These are phyloP conservation scores for Calliphora vomitoria DNA, from an alignment of 2,888 invertebrate species.

Conservation along the genomic window DNA sequence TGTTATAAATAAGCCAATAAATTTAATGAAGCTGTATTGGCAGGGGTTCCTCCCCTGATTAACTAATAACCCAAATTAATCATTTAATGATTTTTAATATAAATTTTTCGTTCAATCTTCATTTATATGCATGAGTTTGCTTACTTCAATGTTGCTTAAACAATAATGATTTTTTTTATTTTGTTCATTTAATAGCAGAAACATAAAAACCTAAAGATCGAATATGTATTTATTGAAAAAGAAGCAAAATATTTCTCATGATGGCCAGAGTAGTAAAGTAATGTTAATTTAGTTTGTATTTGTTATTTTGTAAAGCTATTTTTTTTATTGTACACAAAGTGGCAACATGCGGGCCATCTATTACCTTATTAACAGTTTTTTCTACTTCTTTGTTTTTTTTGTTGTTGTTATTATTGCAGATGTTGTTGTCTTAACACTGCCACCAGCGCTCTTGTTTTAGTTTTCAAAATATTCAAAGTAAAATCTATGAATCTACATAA, in stretches of 20 bases:
- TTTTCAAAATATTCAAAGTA: slow-evolving; percentile 10
- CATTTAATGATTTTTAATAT: slow-evolving; percentile 30
- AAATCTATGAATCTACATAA: slow-evolving; percentile 57
- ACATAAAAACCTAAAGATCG: slow-evolving; percentile 39
- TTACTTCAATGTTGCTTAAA: neutral
- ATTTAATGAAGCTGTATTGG: neutral
- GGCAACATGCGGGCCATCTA: slow-evolving; percentile 66
- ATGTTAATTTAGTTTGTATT: slow-evolving; percentile 13
- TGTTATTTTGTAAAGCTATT: neutral
- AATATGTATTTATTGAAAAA: slow-evolving; percentile 35
- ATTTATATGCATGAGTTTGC: slow-evolving; percentile 6
- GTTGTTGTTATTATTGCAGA: neutral
- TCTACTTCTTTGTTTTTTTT: slow-evolving; percentile 5
- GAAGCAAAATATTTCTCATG: slow-evolving; percentile 22
- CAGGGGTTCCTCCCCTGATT: neutral
- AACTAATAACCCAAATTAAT: slow-evolving; percentile 21
- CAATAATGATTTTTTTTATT: neutral
- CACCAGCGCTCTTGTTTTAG: neutral
- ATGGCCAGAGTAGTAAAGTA: neutral
- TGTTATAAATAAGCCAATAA: neutral
- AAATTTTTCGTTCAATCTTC: slow-evolving; percentile 28
- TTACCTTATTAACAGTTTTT: slow-evolving; percentile 60
- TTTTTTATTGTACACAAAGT: slow-evolving; percentile 50
- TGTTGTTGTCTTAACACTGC: slow-evolving; percentile 10
- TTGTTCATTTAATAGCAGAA: neutral